Conservation (phyloP, 1,140 invertebrate species). For the Bathynomus jamesi region DNA sequence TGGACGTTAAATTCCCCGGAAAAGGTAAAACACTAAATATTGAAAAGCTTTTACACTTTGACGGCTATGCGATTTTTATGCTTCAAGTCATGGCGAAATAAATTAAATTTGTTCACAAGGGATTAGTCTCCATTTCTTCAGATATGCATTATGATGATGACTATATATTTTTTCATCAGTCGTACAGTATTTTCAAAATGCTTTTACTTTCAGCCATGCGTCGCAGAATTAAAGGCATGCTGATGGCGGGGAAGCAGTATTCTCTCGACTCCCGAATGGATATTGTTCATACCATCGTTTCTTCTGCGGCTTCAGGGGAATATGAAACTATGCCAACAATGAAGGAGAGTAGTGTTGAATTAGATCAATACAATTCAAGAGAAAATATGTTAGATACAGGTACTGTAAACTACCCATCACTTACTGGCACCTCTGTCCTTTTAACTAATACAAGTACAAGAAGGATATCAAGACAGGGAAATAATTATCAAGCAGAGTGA, state of each 20-base stretch:
- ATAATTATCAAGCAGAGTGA: background rate
- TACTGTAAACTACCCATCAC: too few relatives aligned
- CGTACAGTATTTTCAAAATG: too few relatives aligned
- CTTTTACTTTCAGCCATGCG: constrained; percentile 57
- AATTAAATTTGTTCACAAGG: too few relatives aligned
- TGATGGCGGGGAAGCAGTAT: constrained; percentile 81
- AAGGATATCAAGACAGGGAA: background rate
- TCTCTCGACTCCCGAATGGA: constrained; percentile 85
- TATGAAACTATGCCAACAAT: constrained; percentile 24
- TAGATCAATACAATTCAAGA: constrained; percentile 5
- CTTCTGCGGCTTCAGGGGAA: constrained; percentile 11
- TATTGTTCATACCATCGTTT: constrained; percentile 48
- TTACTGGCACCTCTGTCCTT: too few relatives aligned
- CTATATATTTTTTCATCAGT: too few relatives aligned
- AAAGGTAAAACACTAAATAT: constrained; percentile 21
- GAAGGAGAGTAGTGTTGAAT: constrained; percentile 27
- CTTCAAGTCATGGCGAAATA: too few relatives aligned
- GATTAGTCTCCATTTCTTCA: too few relatives aligned
- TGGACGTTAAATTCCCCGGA: constrained; percentile 35
- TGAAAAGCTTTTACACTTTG: too few relatives aligned
- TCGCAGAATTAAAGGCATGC: constrained; percentile 70
- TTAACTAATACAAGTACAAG: too few relatives aligned
- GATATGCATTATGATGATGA: too few relatives aligned
- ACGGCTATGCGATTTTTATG: too few relatives aligned
- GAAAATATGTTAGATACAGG: background rate